Conservation (phyloP, 2,888 invertebrate genomes). For the Trissoscelio sp. region DNA sequence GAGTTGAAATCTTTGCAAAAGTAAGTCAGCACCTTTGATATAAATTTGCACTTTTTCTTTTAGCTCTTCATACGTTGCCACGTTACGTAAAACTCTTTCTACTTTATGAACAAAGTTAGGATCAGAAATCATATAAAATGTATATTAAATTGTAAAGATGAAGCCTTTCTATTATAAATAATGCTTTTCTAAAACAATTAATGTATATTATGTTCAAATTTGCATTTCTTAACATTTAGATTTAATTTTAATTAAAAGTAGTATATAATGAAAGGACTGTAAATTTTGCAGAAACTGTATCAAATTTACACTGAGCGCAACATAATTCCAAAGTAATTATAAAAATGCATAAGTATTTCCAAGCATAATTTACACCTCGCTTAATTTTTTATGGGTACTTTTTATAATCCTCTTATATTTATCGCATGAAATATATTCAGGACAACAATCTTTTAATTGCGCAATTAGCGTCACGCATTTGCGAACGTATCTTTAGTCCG, state of each 20-base stretch:
- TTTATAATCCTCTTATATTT: constrained; percentile 30
- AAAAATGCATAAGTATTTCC: background rate
- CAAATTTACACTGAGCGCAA: background rate
- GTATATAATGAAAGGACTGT: background rate
- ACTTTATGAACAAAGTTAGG: constrained; percentile 16
- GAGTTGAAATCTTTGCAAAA: background rate
- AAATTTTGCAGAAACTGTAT: constrained; percentile 4
- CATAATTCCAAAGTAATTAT: constrained; percentile 17
- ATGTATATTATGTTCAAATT: too few relatives aligned
- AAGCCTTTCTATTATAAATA: constrained; percentile 1
- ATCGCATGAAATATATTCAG: constrained; percentile 27
- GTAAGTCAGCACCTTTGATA: constrained; percentile 7
- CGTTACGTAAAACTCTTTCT: constrained; percentile 8
- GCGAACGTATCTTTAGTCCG: constrained; percentile 24
- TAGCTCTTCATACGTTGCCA: background rate
- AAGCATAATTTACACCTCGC: constrained; percentile 19
- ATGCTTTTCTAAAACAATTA: too few relatives aligned
- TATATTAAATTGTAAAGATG: too few relatives aligned
- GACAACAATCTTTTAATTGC: constrained; percentile 44
- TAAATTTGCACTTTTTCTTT: constrained; percentile 8
- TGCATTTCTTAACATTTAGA: background rate
- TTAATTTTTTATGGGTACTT: constrained; percentile 20
- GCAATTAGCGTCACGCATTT: constrained; percentile 44
- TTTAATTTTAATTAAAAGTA: background rate
- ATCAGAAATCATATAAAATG: constrained; percentile 11